Percentiles rank a stretch among this genome's conserved stretches.
Conservation (phyloP, 2,888 invertebrate species). For the Lymantria dispar region DNA sequence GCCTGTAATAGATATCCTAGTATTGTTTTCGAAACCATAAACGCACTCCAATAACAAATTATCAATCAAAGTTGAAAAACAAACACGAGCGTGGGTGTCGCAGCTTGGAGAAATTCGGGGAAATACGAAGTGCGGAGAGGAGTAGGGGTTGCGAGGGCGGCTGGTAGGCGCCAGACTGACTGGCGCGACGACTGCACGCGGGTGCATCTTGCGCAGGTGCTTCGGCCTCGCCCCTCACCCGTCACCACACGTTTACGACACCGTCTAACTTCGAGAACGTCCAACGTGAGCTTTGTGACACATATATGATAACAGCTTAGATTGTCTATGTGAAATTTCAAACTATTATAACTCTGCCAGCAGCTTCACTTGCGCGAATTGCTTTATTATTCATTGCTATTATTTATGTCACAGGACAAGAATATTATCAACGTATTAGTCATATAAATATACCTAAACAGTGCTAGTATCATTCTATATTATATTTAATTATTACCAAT, state of each 20-base stretch:
- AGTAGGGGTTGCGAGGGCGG: constrained; percentile 25
- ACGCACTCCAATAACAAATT: constrained; percentile 78
- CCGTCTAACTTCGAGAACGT: constrained; percentile 35
- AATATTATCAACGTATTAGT: no score
- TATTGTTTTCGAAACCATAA: constrained; percentile 58
- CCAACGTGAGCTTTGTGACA: constrained; percentile 38
- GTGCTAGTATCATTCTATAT: no score
- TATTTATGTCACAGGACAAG: no score
- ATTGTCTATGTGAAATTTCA: not conserved
- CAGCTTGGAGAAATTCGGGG: constrained; percentile 26
- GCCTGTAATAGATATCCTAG: constrained; percentile 15
- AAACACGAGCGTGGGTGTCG: constrained; percentile 63
- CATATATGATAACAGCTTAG: not conserved
- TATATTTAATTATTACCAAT: no score
- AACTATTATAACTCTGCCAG: no score
- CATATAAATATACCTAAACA: no score
- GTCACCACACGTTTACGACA: constrained; percentile 25
- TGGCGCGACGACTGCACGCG: constrained; percentile 68
- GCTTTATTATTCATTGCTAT: no score
- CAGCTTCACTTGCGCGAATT: no score
- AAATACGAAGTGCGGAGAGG: constrained; percentile 12
- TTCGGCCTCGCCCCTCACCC: constrained; percentile 29
- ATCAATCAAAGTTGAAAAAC: constrained; percentile 82
- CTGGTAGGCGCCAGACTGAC: constrained; percentile 69
- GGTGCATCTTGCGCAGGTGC: constrained; percentile 70